phyloP scores from a whole-genome alignment of 2,797 vertebrate species.

The Pangasius macronema region DNA sequence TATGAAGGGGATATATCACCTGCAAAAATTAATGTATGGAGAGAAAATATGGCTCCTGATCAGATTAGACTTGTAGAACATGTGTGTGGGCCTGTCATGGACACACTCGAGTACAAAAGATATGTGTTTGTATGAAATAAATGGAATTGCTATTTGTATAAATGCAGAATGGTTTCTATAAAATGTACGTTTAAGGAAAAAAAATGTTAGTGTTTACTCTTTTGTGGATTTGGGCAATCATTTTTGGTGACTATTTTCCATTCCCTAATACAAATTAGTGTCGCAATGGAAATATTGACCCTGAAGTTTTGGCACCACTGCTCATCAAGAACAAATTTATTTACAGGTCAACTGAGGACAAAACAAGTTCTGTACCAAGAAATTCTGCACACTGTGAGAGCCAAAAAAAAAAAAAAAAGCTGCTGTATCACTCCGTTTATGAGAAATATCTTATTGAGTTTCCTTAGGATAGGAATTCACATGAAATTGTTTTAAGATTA shows the following conservation, averaged over 20 bases:
- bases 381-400: neutral
- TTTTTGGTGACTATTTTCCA: neutral
- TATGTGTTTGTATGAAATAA: slow-evolving; percentile 48
- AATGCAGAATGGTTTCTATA: slow-evolving; percentile 15
- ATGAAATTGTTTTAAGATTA: slow-evolving; percentile 3
- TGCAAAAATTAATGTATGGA: slow-evolving; percentile 76
- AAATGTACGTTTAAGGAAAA: slow-evolving; percentile 1
- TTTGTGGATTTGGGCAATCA: neutral
- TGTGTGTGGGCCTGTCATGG: slow-evolving; percentile 81
- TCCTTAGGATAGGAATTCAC: neutral
- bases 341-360: slow-evolving; percentile 25
- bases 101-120: slow-evolving; percentile 81
- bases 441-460: slow-evolving; percentile 22
- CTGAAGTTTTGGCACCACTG: neutral
- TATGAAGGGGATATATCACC: slow-evolving; percentile 85
- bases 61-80: slow-evolving; percentile 80
- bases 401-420: too few species aligned
- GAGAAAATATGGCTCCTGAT: slow-evolving; percentile 74
- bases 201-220: neutral
- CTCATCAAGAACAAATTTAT: neutral
- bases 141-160: slow-evolving; percentile 16
- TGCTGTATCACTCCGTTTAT: slow-evolving; percentile 3
- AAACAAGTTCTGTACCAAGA: neutral
- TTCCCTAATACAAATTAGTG: neutral
- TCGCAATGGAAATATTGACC: neutral